Evolutionary conservation across 2,113 vertebrate genomes (phyloP).

Genomic region (Muntiacus muntjak): DNA sequence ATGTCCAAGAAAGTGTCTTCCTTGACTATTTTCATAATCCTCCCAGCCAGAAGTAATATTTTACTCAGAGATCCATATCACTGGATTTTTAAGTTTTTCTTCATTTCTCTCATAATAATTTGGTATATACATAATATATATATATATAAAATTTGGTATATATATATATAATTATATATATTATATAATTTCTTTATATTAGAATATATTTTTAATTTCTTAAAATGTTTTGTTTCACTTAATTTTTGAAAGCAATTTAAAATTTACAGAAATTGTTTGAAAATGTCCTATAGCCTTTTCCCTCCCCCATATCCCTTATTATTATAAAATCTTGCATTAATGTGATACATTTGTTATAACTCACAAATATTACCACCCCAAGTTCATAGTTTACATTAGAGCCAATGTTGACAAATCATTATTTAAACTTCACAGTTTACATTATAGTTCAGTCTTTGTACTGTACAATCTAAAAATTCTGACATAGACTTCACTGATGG

Average conservation of each 20-base stretch:
- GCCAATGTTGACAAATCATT: background rate
- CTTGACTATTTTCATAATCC: background rate
- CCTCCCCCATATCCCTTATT: accelerated
- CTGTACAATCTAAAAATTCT: background rate
- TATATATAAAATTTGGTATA: no score
- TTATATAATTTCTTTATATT: background rate
- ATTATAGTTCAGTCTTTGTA: background rate
- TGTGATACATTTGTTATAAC: background rate
- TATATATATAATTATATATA: no score
- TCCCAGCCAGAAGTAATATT: background rate
- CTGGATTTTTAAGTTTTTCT: background rate
- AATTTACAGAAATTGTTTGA: background rate
- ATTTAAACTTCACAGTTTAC: background rate
- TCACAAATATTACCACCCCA: background rate
- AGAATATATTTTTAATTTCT: background rate
- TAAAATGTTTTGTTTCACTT: background rate
- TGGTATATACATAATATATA: background rate
- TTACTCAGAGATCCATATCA: background rate
- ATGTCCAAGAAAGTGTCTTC: no score
- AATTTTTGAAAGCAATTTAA: background rate
- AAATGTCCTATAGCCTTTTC: background rate
- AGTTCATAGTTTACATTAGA: background rate
- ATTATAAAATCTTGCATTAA: background rate
- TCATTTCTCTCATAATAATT: background rate
- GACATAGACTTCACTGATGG: background rate